Base-by-base conservation (phyloP, 2,888 invertebrate genomes). In the Vanessa cardui region DNA sequence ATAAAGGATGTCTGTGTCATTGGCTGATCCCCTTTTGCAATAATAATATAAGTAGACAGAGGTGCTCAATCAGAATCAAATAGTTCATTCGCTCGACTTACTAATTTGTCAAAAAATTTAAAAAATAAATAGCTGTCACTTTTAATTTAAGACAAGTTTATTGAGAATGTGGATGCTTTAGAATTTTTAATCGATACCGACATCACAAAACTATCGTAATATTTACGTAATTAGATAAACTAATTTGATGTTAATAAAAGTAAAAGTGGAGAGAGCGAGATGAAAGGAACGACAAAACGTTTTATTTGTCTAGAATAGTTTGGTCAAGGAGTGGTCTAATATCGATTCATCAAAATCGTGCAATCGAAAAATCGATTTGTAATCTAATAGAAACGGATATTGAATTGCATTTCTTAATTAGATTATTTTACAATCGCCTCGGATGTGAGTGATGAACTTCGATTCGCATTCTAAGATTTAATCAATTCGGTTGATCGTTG, bases 331-430 rank as follows among this genome's bases (percentile, higher is more conserved):
- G 69, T 69, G 71, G 66, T 45, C 46, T 56, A 59, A 69, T 59
- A 64, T 64, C 66, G 64, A 69, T 72, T 67, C 59, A 67, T 69
- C 66, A 67, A 70, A 70, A 70, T 70, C 64, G 70, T 70, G 70
- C 58, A 58, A 39, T 59, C 62, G 52, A 62, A 65, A 46, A 64
- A 70, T 56, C 64, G 64, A 68, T 70, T 68, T 70, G 70, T 65
- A 54, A 49, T 65, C 58, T 62, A 64, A 70, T 70, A 56, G 67
- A 58, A 64, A 47, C 67, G 58, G 68, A 70, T 62, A 61, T 68
- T 58, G 62, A 65, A 70, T 70, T 49, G 62, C 64, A 44, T 50
- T 60, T 60, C 59, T 65, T 52, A 59, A 65, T 60, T 50, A 60
- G 59, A 54, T 64, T 46, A 56, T 50, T 45, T 54, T 52, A 33